phyloP scores from a whole-genome alignment of 2,113 vertebrate species.

The Poeciliopsis prolifica region DNA sequence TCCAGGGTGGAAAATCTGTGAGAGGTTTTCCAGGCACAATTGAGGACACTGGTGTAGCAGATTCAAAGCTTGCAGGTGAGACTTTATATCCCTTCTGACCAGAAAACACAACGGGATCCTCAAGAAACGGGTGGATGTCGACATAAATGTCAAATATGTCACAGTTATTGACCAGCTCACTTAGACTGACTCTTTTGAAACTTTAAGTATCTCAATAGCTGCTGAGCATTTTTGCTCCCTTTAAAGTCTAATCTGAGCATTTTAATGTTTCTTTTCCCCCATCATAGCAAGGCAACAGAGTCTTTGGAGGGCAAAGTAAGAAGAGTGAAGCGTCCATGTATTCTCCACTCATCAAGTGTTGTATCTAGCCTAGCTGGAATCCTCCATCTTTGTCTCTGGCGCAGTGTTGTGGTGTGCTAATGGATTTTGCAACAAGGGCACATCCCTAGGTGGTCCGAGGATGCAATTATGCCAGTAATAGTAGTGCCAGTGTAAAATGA shows the following conservation, averaged over 20 bases:
- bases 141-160: neutral
- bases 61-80: no score
- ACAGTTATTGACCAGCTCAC: neutral
- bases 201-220: no score
- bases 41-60: no score
- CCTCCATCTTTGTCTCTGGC: constrained; percentile 45
- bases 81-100: no score
- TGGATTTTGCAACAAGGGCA: constrained; percentile 69
- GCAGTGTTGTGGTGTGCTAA: constrained; percentile 58
- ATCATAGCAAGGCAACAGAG: constrained; percentile 32
- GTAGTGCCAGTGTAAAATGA: constrained; percentile 58
- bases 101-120: no score
- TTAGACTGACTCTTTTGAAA: neutral
- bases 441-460: constrained; percentile 63
- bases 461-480: constrained; percentile 70
- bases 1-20: no score
- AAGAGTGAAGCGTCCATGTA: constrained; percentile 51
- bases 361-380: constrained; percentile 53
- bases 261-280: constrained; percentile 9
- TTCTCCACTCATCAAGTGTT: constrained; percentile 54
- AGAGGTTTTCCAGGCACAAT: neutral
- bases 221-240: no score
- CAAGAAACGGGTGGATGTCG: no score
- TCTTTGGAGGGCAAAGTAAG: constrained; percentile 14
- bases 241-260: neutral